Base-by-base conservation (phyloP, 2,888 invertebrate genomes). In the Rhingia campestris region DNA sequence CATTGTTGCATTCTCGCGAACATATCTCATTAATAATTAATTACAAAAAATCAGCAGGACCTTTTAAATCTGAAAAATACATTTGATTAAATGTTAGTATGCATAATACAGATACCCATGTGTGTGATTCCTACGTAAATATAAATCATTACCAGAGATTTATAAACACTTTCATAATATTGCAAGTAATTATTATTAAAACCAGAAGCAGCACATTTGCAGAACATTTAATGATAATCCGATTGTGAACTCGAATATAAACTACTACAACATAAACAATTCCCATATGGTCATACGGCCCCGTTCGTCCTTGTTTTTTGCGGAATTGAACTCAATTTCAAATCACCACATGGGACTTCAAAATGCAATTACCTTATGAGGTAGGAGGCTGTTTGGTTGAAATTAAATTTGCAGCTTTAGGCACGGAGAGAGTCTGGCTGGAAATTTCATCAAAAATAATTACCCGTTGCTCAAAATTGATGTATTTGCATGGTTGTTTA, bases 331-430 rank as follows among this genome's bases (percentile, higher is more conserved):
- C 59, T 79, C 79, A 79, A 79, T 79, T 79, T 66, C 43, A 79
- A 79, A 73, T 79, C 79, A 70, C 66, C 79, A 73, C 66, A 73
- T 79, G 79, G 72, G 72, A 66, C 79, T 72, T 59, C 72, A 32
- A 47, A 79, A 77, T 22, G 22, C 54, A 70, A 77, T 77, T 77
- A 75, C 67, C 59, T n/a, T 76, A 39, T n/a, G 14, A 14, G 37
- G 45, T 10, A 45, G 54, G 33, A 33, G 51, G 41, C 51, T 53
- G 33, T 7, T 7, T 49, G 49, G 56, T 43, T 47, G 69, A 56
- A 61, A 69, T 75, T 58, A 59, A 76, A 69, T 69, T 76, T 51
- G 30, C 37, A 47, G 22, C 37, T 30, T 10, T 43, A 47, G 54
- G 51, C 22, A 30, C 30, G n/a, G 7, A 32, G 35, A n/a, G 30